These are phyloP conservation scores for Scopus umbretta DNA, from an alignment of 2,113 vertebrate genomes.

Conservation along the genomic window DNA sequence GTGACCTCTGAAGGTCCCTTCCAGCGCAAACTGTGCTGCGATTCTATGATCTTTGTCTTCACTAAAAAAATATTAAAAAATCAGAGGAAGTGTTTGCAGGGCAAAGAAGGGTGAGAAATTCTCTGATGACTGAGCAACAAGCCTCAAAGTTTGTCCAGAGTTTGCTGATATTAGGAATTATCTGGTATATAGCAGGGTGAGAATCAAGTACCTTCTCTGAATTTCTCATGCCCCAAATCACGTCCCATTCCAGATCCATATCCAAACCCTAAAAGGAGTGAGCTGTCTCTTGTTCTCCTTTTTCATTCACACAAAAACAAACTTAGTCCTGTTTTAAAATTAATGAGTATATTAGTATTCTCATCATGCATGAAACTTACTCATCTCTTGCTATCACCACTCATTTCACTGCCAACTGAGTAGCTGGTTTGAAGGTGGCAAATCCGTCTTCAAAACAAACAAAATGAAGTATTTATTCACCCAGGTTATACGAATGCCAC, in stretches of 20 bases:
- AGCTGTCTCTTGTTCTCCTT: not conserved
- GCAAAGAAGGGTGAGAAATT: not conserved
- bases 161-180: not conserved
- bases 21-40: not conserved
- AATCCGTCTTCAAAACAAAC: not conserved
- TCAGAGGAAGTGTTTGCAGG: not conserved
- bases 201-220: not conserved
- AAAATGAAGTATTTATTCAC: not conserved
- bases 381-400: not conserved
- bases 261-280: not conserved
- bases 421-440: not conserved
- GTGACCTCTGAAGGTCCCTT: not conserved
- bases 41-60: not conserved
- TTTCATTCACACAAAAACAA: not conserved
- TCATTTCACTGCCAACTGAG: not conserved
- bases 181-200: not conserved
- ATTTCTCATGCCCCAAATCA: fast-evolving
- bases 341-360: not conserved
- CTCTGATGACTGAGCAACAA: not conserved
- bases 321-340: not conserved
- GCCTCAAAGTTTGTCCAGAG: not conserved
- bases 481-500: not conserved
- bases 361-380: not conserved
- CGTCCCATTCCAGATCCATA: not conserved
- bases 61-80: no score